Evolutionary conservation across 1,140 invertebrate species (phyloP), one percentile per base, ranked within the genome.

Genomic region (Aphis craccivora): DNA sequence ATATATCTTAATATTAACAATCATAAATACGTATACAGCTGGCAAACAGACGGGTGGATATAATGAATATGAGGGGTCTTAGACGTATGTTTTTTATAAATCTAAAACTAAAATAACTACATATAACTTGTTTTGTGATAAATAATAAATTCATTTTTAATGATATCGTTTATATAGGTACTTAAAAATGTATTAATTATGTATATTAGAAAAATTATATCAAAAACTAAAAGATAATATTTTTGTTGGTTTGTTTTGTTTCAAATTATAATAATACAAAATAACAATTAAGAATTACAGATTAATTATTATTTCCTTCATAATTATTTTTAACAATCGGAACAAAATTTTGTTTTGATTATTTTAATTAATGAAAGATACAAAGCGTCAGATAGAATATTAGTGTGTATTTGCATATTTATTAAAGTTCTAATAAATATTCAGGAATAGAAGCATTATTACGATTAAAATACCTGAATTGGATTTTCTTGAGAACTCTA

Each of bases 361-460:
- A 67, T 67, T 67, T 67, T n/a, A 30, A n/a, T 67, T n/a, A n/a
- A 67, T 18, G 60, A 18, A n/a, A n/a, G 60, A n/a, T n/a, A 67
- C 25, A 60, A 9, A n/a, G 60, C 0, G 60, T n/a, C 11, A 18
- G 1, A n/a, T 67, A n/a, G 60, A 67, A 67, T 67, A 86, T 45
- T 48, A 86, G 25, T 30, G 23, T 43, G 25, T 48, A 86, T 86
- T 86, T 86, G 43, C 84, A 86, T 86, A 45, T 86, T 86, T 30
- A 86, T 86, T 86, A 86, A 86, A n/a, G 25, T 43, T 48, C 25
- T 86, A n/a, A 48, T 86, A 86, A 86, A 86, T 43, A 86, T 86
- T 43, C 43, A 30, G 25, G 8, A 30, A 84, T 43, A 23, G 22
- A 43, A 48, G 18, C 37, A 86, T 86, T 45, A 45, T 86, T 45